These are phyloP conservation scores for Austrolebias charrua DNA, from an alignment of 2,797 vertebrate species.

Conservation along the genomic window DNA sequence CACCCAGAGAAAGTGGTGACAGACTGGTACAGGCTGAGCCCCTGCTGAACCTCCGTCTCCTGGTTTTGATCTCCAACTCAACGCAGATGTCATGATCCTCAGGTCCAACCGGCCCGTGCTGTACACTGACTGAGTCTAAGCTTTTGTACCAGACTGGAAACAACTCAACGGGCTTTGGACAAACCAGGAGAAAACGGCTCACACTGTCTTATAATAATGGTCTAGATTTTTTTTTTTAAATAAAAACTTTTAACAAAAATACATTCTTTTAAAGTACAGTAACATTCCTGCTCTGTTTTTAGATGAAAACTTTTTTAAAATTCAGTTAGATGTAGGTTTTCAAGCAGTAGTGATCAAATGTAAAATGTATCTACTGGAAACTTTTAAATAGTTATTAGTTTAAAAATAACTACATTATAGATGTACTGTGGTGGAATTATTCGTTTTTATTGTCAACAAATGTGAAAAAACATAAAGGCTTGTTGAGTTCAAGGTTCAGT, in stretches of 20 bases:
- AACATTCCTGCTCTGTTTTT: constrained; percentile 1
- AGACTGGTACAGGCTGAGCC: constrained; percentile 86
- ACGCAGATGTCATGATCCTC: not conserved
- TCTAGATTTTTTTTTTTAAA: constrained; percentile 35
- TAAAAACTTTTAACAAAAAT: constrained; percentile 10
- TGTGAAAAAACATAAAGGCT: too few relatives aligned
- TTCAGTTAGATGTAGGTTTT: constrained; percentile 28
- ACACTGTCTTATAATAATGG: constrained; percentile 23
- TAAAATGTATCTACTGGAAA: too few relatives aligned
- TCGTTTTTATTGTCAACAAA: constrained; percentile 4
- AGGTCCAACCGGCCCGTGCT: not conserved
- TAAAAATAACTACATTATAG: not conserved
- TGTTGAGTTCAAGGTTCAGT: too few relatives aligned
- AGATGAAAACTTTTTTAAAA: not conserved
- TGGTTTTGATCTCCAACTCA: not conserved
- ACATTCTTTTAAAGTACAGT: not conserved
- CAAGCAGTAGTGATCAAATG: not conserved
- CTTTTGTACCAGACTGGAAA: constrained; percentile 18
- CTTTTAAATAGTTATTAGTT: too few relatives aligned
- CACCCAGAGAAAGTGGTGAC: constrained; percentile 93
- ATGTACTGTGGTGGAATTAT: not conserved
- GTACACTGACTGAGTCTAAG: not conserved
- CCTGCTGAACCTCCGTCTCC: constrained; percentile 67
- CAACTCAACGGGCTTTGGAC: constrained; percentile 10
- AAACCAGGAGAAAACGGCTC: constrained; percentile 8